Base-by-base conservation (phyloP, 2,797 vertebrate genomes). In the Crypturellus tataupa region DNA sequence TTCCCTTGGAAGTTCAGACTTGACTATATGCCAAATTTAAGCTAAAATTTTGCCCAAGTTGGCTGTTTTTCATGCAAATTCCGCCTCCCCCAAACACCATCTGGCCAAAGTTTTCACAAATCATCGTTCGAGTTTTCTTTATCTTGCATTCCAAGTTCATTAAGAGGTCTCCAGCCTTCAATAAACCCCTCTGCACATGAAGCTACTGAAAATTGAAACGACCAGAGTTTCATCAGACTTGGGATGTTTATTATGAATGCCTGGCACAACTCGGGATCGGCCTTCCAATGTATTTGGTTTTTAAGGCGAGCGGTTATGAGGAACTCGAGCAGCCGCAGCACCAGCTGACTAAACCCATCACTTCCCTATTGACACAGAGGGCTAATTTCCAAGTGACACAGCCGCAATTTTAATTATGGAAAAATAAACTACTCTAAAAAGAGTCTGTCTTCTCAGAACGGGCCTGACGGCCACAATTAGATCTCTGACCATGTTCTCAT, bases 291-390 rank as follows among this genome's bases (percentile, higher is more conserved):
- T 39, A 85, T 80, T 95, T 91, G 83, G 59, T 79, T 96, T 91
- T 63, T 69, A 46, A 93, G 69, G 89, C 47, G 58, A 63, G 87
- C 20, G 16, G 72, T 59, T 95, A 49, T 10, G 69, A 93, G 87
- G 89, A 95, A 90, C 84, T 76, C 35, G 5, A 93, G 91, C 49
- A 90, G 87, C 80, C 76, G 4, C 67, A 80, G 58, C 70, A 37
- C 15, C 90, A 95, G 91, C 82, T 96, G 95, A 88, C 84, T 72
- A 95, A 97, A 97, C 89, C 93, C 76, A 85, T 79, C 9, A 14
- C 87, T 96, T 93, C 79, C 84, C 85, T 51, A 20, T 68, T 96
- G 96, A 93, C 90, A 95, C 80, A 91, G 39, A 76, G 85, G 84
- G 73, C 78, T 87, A 8, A 72, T 93, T 90, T 94, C 87, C 90